Evolutionary conservation across 2,797 vertebrate species (phyloP).

Genomic region (Peromyscus aztecus): DNA sequence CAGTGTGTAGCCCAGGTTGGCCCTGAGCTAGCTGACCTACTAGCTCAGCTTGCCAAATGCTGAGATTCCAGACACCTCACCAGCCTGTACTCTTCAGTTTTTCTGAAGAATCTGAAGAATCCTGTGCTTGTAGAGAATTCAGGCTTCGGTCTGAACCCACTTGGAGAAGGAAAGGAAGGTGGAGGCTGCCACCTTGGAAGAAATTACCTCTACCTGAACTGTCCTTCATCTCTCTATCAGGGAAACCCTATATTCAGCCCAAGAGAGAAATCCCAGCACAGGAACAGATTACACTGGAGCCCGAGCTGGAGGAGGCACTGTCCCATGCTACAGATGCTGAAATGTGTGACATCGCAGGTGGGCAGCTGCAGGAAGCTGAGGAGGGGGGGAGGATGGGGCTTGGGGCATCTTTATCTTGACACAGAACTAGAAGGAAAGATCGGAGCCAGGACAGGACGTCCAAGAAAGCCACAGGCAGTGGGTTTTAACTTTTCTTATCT

Average conservation of each 20-base stretch:
- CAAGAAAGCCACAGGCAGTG: not conserved
- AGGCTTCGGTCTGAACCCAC: conserved; percentile 17
- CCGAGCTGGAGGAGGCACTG: conserved; percentile 96
- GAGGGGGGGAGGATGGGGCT: not conserved
- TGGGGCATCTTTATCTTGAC: not conserved
- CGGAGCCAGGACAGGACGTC: not conserved
- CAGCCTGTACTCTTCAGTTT: not conserved
- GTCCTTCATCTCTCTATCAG: conserved; percentile 83
- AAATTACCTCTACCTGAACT: not conserved
- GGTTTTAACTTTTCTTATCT: not conserved
- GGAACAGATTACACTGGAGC: conserved; percentile 95
- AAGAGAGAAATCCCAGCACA: conserved; percentile 89
- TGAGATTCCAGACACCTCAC: not conserved
- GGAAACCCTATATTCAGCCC: conserved; percentile 92
- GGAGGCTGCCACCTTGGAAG: conserved; percentile 33
- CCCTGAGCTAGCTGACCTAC: not conserved
- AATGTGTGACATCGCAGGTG: conserved; percentile 98
- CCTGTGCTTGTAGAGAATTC: conserved; percentile 23
- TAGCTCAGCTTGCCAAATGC: not conserved
- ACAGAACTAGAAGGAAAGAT: not conserved
- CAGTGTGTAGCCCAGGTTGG: not conserved
- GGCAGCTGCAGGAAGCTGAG: not conserved
- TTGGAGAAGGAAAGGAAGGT: conserved; percentile 38
- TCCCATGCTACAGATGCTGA: conserved; percentile 96
- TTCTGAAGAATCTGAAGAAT: not conserved